These are phyloP conservation scores for Acyrthosiphon pisum DNA, from an alignment of 1,140 invertebrate species.

Conservation along the genomic window DNA sequence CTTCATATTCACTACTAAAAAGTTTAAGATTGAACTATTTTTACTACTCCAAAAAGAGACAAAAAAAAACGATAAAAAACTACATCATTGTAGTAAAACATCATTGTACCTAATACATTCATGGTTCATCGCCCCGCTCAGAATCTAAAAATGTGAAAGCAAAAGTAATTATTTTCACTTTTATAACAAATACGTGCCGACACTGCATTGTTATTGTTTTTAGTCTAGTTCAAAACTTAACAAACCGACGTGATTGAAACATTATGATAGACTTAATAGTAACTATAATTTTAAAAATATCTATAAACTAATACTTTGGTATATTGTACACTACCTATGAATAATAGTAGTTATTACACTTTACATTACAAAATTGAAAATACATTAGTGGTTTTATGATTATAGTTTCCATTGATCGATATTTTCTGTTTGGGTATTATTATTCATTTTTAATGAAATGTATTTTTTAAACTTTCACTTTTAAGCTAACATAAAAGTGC, in stretches of 20 bases:
- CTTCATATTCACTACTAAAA: neutral
- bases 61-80: neutral
- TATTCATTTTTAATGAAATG: neutral
- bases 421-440: neutral
- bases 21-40: neutral
- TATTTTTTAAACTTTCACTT: neutral
- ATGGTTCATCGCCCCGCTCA: neutral
- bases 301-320: neutral
- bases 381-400: neutral
- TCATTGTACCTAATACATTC: neutral
- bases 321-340: neutral
- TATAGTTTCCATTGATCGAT: neutral
- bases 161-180: conserved; percentile 10
- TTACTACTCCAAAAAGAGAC: neutral
- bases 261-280: neutral
- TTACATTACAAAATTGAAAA: neutral
- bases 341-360: neutral
- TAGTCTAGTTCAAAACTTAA: neutral
- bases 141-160: conserved; percentile 1
- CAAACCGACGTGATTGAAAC: neutral
- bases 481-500: neutral
- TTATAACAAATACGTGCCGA: neutral
- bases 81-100: neutral
- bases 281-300: neutral
- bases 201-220: neutral